A percentile compares a stretch with the other conserved stretches of the same genome.
These are phyloP conservation scores for Champsocephalus gunnari DNA, from an alignment of 2,797 vertebrate genomes.

Conservation along the genomic window DNA sequence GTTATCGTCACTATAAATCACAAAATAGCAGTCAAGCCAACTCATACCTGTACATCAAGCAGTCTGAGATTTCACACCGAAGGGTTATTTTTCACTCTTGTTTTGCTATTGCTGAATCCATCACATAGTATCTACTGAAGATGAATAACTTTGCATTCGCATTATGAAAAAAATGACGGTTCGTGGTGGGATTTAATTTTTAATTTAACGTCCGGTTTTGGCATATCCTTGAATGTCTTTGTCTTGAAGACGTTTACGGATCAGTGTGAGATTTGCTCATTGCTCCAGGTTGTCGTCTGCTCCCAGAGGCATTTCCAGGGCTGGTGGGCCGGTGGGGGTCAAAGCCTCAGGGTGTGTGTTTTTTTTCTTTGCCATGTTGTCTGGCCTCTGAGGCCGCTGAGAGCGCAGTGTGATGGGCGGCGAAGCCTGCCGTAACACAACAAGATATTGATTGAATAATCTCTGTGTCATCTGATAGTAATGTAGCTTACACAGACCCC, in stretches of 20 bases:
- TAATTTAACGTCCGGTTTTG: slow-evolving; percentile 8
- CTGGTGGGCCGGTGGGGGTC: slow-evolving; percentile 60
- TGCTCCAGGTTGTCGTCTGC: slow-evolving; percentile 55
- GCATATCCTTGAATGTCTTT: slow-evolving; percentile 36
- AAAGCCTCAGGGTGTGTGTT: slow-evolving; percentile 71
- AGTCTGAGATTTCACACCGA: slow-evolving; percentile 7
- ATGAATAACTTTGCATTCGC: slow-evolving; percentile 47
- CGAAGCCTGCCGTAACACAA: slow-evolving; percentile 57
- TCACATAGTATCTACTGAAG: slow-evolving; percentile 8
- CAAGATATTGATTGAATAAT: slow-evolving; percentile 89
- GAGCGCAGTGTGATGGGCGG: slow-evolving; percentile 41
- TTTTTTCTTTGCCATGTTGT: slow-evolving; percentile 34
- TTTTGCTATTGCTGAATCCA: slow-evolving; percentile 36
- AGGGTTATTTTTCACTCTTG: slow-evolving; percentile 39
- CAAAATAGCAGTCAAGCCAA: slow-evolving; percentile 5
- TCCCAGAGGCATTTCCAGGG: slow-evolving; percentile 67
- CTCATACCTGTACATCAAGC: slow-evolving; percentile 24
- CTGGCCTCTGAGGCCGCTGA: slow-evolving; percentile 42
- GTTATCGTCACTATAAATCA: slow-evolving; percentile 27
- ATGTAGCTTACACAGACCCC: slow-evolving; percentile 78
- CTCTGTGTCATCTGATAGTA: slow-evolving; percentile 79
- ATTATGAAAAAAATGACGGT: neutral
- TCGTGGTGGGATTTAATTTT: slow-evolving; percentile 26
- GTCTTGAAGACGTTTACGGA: slow-evolving; percentile 46
- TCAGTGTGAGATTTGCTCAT: slow-evolving; percentile 56